Evolutionary conservation across 2,113 vertebrate species (phyloP), one percentile per base, ranked within the genome.

Genomic region (Catharus minimus): DNA sequence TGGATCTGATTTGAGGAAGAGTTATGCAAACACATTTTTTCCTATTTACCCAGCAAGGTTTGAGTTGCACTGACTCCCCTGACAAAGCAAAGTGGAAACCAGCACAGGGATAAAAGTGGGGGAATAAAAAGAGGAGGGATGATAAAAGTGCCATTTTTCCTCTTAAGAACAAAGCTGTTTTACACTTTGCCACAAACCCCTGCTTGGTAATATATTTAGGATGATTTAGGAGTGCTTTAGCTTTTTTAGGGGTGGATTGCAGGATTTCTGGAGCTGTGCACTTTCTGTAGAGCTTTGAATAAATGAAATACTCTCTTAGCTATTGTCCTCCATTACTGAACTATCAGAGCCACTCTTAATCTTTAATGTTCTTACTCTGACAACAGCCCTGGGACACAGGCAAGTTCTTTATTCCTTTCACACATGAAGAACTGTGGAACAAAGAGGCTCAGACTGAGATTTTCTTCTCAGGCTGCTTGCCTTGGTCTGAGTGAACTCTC

Each of bases 21-120:
- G 67, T 96, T 95, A 75, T 47, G 49, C 93, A 72, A 84, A 92
- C 84, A 41, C 71, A 30, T 91, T 91, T 84, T 88, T 68, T 73
- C 50, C 79, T 92, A 67, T 92, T 95, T 90, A 39, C 73, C 83
- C 52, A 38, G 73, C 72, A 23, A 66, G 87, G 87, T 82, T 44
- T 69, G 89, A 85, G 72, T 73, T 36, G 69, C 39, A 0, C 57
- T 43, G 57, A 75, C 50, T 93, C 81, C 47, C 32, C 16, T 22
- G 38, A 14, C 61, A 49, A 6, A 39, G 56, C 12, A 36, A 53
- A 81, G 74, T 46, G 36, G 81, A 58, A 81, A 43, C 28, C 49
- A 91, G 56, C 52, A 56, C 7, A 1, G 49, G 69, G 74, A 80
- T 89, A 61, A 60, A 92, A 93, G 46, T 21, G 11, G 15, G 53